Conservation (phyloP, 2,888 invertebrate genomes). For the Hetaerina titia region DNA sequence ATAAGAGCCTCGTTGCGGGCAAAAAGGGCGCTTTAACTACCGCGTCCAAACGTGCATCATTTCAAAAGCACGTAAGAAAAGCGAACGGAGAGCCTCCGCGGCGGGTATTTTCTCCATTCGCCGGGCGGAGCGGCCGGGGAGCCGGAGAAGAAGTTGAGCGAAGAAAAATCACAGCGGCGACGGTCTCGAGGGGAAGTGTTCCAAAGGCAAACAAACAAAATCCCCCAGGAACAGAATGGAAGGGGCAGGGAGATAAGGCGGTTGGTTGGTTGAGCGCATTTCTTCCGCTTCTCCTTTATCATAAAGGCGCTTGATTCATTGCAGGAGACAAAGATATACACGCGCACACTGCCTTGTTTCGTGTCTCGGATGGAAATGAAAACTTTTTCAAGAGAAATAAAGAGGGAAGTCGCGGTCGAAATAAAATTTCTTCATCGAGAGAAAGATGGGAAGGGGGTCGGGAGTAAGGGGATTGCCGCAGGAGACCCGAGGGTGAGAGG, state of each 20-base stretch:
- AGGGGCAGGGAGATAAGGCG: neutral
- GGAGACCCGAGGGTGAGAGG: neutral
- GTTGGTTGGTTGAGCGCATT: neutral
- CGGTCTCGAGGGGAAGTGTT: neutral
- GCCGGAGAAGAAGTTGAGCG: neutral
- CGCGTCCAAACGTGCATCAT: too few relatives aligned
- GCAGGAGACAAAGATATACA: neutral
- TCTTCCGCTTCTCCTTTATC: neutral
- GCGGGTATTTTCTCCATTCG: too few relatives aligned
- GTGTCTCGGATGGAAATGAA: neutral
- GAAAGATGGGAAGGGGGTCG: neutral
- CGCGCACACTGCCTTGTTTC: neutral
- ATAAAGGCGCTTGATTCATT: conserved; percentile 32
- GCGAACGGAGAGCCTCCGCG: too few relatives aligned
- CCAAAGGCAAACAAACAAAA: conserved; percentile 2
- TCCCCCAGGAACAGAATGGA: too few relatives aligned
- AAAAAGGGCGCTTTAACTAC: too few relatives aligned
- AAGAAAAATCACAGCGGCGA: too few relatives aligned
- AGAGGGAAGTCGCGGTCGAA: neutral
- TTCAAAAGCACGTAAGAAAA: too few relatives aligned
- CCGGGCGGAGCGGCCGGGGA: too few relatives aligned
- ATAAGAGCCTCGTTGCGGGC: too few relatives aligned
- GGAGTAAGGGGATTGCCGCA: neutral
- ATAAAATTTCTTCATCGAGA: neutral
- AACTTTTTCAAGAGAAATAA: neutral